phyloP scores from a whole-genome alignment of 2,113 vertebrate genomes.

The Sylvilagus bachmani region DNA sequence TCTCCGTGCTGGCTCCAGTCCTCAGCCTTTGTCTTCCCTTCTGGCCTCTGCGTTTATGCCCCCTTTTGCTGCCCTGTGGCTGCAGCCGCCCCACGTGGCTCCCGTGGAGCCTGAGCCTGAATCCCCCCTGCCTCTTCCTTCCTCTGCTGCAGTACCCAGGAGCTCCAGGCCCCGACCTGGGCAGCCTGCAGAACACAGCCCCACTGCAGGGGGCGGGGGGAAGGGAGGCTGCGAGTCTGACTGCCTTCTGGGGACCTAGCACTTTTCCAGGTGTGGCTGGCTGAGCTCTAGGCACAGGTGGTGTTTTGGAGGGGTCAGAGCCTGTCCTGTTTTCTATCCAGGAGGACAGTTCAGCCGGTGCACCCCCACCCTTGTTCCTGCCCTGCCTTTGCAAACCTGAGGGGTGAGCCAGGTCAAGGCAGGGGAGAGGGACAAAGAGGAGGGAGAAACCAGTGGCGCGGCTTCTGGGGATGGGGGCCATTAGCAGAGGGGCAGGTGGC shows the following conservation, averaged over 20 bases:
- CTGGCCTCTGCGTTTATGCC: neutral
- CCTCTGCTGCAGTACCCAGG: neutral
- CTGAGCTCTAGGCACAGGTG: neutral
- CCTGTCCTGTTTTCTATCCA: neutral
- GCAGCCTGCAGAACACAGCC: slow-evolving; percentile 1
- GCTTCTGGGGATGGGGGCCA: slow-evolving; percentile 43
- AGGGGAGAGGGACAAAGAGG: slow-evolving; percentile 36
- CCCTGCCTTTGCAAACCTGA: slow-evolving; percentile 42
- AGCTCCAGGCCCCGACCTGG: neutral
- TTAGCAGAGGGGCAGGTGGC: slow-evolving; percentile 71
- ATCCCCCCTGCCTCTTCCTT: neutral
- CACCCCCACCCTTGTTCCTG: neutral
- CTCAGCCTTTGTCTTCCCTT: slow-evolving; percentile 62
- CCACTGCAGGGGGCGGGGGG: neutral
- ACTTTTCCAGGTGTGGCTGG: neutral
- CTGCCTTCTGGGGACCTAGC: slow-evolving; percentile 17
- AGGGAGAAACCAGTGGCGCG: slow-evolving; percentile 29
- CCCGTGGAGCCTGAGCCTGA: neutral
- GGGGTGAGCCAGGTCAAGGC: slow-evolving; percentile 33
- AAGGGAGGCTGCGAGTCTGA: neutral
- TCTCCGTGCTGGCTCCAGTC: slow-evolving; percentile 6
- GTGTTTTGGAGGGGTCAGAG: slow-evolving; percentile 23
- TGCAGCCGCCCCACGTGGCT: slow-evolving; percentile 33
- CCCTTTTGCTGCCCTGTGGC: neutral
- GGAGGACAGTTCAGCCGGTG: neutral